Evolutionary conservation across 2,113 vertebrate species (phyloP).

Genomic region (Nymphicus hollandicus): DNA sequence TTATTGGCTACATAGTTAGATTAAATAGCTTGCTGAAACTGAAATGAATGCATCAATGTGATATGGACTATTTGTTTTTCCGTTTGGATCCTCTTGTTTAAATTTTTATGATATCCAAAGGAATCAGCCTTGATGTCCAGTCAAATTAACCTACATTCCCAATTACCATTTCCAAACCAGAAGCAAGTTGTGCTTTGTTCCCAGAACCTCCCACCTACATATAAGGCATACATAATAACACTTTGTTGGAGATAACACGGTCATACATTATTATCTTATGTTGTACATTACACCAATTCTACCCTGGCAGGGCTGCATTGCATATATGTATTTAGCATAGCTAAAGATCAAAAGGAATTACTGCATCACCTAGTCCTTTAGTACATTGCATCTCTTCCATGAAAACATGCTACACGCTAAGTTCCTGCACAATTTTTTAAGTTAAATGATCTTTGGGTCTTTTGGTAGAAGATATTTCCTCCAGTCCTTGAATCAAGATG

Average conservation of each 20-base stretch:
- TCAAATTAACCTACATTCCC: neutral
- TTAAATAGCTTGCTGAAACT: neutral
- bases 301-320: neutral
- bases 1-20: conserved; percentile 10
- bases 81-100: neutral
- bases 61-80: neutral
- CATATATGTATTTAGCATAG: neutral
- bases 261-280: neutral
- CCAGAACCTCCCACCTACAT: neutral
- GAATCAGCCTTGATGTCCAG: neutral
- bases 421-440: neutral
- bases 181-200: neutral
- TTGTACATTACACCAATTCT: neutral
- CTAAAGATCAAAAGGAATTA: neutral
- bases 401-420: neutral
- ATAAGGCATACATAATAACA: neutral
- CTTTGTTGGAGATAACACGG: neutral
- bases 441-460: neutral
- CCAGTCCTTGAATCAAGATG: neutral
- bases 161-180: neutral
- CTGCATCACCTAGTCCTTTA: neutral
- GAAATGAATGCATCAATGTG: neutral
- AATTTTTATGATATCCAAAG: neutral
- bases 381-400: neutral
- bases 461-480: neutral